Conservation (phyloP, 2,113 vertebrate species). For the Tachuris rubrigastra region DNA sequence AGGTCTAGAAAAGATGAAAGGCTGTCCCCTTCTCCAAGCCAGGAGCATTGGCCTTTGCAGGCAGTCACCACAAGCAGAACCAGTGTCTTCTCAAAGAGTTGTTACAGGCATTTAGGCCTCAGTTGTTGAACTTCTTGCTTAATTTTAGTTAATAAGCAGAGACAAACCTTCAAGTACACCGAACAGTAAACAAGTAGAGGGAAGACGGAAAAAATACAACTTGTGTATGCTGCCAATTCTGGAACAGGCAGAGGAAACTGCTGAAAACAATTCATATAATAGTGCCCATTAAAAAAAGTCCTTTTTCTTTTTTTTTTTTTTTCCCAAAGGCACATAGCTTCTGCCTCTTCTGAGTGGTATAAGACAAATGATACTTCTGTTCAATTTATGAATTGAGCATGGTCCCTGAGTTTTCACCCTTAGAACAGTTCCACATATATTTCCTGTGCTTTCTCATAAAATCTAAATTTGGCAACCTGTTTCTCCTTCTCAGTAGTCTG, state of each 20-base stretch:
- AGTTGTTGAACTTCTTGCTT: background rate
- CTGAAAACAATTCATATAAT: background rate
- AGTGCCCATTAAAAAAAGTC: background rate
- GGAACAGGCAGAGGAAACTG: background rate
- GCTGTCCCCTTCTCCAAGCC: background rate
- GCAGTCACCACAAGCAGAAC: background rate
- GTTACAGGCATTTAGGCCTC: rapidly evolving
- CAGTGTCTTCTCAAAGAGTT: background rate
- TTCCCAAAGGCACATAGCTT: background rate
- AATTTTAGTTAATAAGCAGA: background rate
- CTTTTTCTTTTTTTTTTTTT: background rate
- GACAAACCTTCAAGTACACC: background rate
- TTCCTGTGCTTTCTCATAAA: background rate
- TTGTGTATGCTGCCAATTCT: background rate
- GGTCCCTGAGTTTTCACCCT: background rate
- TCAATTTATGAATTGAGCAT: background rate
- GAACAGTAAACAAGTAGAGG: background rate
- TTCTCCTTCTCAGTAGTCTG: background rate
- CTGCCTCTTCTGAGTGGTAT: background rate
- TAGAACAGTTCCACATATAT: background rate
- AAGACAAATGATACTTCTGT: background rate
- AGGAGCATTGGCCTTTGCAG: background rate
- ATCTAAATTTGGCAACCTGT: background rate
- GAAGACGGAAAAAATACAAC: background rate
- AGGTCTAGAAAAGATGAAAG: background rate